These are phyloP conservation scores for Nasalis larvatus DNA, from an alignment of 2,113 vertebrate species.

Conservation along the genomic window DNA sequence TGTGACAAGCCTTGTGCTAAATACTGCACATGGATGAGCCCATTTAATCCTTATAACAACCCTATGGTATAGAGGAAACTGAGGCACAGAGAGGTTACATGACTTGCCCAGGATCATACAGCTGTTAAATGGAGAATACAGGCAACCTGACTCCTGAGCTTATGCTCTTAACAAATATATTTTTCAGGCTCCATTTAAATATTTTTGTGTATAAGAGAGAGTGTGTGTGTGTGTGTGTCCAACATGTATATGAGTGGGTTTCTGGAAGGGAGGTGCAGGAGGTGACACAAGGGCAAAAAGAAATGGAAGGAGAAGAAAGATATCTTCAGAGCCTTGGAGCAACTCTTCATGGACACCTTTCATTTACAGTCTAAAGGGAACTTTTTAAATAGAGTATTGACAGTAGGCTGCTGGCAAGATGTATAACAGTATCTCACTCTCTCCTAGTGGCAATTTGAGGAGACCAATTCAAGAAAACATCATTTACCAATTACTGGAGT, in stretches of 20 bases:
- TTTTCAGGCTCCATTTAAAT: not conserved
- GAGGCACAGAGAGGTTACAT: not conserved
- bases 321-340: not conserved
- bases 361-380: not conserved
- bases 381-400: not conserved
- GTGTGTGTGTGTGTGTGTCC: not conserved
- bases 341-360: not conserved
- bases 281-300: not conserved
- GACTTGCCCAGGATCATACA: not conserved
- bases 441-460: conserved; percentile 40
- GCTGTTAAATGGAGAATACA: not conserved
- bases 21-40: not conserved
- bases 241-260: not conserved
- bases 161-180: not conserved
- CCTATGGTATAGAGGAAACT: not conserved
- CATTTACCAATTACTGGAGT: conserved; percentile 38
- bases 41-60: not conserved
- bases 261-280: not conserved
- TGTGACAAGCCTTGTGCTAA: not conserved
- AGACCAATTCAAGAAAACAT: conserved; percentile 63
- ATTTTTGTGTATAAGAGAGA: not conserved
- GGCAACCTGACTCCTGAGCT: not conserved
- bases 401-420: conserved; percentile 19
- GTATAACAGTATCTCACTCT: conserved; percentile 27
- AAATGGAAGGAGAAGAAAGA: not conserved